Conservation (phyloP, 2,113 vertebrate species). For the Pagrus major region DNA sequence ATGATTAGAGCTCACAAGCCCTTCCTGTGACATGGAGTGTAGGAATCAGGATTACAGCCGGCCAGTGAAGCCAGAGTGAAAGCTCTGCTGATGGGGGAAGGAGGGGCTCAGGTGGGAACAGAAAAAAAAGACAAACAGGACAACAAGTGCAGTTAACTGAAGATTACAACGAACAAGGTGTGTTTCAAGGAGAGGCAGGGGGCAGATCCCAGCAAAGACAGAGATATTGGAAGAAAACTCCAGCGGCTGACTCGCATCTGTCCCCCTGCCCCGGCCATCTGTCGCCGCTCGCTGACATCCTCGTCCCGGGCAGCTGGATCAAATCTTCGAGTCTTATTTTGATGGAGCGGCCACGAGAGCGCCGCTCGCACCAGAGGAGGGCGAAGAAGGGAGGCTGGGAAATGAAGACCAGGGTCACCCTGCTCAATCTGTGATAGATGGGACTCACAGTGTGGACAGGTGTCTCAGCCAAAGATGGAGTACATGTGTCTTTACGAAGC, state of each 20-base stretch:
- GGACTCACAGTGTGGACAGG: slow-evolving; percentile 7
- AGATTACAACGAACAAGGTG: slow-evolving; percentile 24
- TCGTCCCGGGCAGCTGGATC: slow-evolving; percentile 56
- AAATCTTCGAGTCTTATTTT: slow-evolving; percentile 35
- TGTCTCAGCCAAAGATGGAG: slow-evolving; percentile 51
- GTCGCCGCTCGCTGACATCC: slow-evolving; percentile 26
- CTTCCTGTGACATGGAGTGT: slow-evolving; percentile 80
- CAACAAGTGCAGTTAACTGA: slow-evolving; percentile 40
- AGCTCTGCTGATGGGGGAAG: slow-evolving; percentile 52
- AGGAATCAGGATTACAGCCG: slow-evolving; percentile 80
- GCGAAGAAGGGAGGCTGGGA: slow-evolving; percentile 23
- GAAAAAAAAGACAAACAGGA: slow-evolving; percentile 1
- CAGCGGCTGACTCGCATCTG: slow-evolving; percentile 56
- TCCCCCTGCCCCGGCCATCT: slow-evolving; percentile 52
- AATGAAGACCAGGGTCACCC: slow-evolving; percentile 61
- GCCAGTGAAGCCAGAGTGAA: slow-evolving; percentile 53
- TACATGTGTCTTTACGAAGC: background rate
- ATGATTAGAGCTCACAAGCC: slow-evolving; percentile 86
- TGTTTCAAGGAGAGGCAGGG: slow-evolving; percentile 3
- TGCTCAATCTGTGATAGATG: slow-evolving; percentile 41
- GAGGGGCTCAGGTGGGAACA: slow-evolving; percentile 49
- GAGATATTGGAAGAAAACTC: slow-evolving; percentile 37
- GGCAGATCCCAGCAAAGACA: slow-evolving; percentile 18
- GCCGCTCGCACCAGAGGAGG: slow-evolving; percentile 24
- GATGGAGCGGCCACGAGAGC: slow-evolving; percentile 59